phyloP scores from a whole-genome alignment of 2,888 invertebrate species.

The Coenonympha glycerion region DNA sequence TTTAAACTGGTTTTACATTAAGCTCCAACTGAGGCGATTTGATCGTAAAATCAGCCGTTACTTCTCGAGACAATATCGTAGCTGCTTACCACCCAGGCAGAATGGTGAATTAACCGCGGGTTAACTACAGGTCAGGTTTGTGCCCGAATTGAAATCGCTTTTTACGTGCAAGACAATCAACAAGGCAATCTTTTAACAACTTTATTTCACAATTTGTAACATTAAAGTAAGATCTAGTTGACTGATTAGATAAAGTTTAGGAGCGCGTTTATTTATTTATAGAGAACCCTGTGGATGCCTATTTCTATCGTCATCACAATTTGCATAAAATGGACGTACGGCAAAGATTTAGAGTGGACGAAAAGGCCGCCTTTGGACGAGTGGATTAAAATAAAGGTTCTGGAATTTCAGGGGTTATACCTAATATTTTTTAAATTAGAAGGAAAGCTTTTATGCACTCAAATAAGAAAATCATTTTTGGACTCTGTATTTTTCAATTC shows the following conservation, averaged over 20 bases:
- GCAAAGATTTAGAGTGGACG: neutral
- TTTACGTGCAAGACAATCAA: conserved; percentile 15
- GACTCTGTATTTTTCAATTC: too few species aligned
- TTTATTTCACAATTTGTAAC: conserved; percentile 6
- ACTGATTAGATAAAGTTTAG: too few species aligned
- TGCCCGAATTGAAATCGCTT: conserved; percentile 23
- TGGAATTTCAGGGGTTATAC: too few species aligned
- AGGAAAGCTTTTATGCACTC: too few species aligned
- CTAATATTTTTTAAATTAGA: too few species aligned
- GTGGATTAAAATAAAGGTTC: too few species aligned
- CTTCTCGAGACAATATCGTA: conserved; percentile 64
- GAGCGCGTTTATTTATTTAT: too few species aligned
- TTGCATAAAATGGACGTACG: neutral
- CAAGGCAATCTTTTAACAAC: conserved; percentile 14
- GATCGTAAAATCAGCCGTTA: conserved; percentile 69
- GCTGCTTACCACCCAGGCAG: conserved; percentile 62
- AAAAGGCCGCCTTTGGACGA: neutral
- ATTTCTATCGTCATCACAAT: neutral
- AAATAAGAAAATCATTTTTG: too few species aligned
- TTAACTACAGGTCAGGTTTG: conserved; percentile 53
- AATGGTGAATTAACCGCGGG: conserved; percentile 60
- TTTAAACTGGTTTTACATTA: conserved; percentile 73
- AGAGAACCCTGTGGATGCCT: too few species aligned
- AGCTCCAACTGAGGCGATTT: conserved; percentile 66
- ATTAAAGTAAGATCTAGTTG: neutral